These are phyloP conservation scores for Eupithecia abbreviata DNA, from an alignment of 2,888 invertebrate genomes.

Conservation along the genomic window DNA sequence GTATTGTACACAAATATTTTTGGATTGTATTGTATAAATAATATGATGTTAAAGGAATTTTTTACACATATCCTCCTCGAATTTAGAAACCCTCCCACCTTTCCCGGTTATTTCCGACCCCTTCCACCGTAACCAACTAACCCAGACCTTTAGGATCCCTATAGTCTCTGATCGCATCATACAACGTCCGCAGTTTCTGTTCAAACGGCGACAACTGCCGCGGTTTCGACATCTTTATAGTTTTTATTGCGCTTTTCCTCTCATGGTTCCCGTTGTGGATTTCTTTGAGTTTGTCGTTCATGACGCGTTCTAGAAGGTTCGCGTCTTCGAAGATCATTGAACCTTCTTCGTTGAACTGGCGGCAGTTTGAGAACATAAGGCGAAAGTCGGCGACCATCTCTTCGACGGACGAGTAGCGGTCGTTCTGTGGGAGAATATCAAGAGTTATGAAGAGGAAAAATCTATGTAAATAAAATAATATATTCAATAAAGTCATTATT, in stretches of 20 bases:
- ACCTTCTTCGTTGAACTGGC: constrained; percentile 97
- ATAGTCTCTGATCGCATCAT: constrained; percentile 95
- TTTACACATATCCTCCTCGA: not conserved
- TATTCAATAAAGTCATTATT: too few species aligned
- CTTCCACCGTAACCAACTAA: constrained; percentile 30
- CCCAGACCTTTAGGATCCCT: constrained; percentile 81
- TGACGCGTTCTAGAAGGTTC: constrained; percentile 91
- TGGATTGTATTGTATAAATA: not conserved
- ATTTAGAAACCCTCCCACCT: constrained; percentile 5
- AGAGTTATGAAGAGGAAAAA: too few species aligned
- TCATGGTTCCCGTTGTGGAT: constrained; percentile 83
- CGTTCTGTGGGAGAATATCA: constrained; percentile 69
- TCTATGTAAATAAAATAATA: too few species aligned
- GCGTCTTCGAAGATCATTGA: constrained; percentile 98
- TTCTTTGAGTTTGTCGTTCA: constrained; percentile 92
- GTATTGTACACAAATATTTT: too few species aligned
- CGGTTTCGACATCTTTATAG: constrained; percentile 65
- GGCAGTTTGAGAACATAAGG: constrained; percentile 98
- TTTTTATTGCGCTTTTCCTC: constrained; percentile 68
- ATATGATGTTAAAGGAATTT: not conserved
- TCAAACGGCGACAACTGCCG: constrained; percentile 85
- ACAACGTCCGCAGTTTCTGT: constrained; percentile 92
- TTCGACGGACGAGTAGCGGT: constrained; percentile 91
- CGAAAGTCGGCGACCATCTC: constrained; percentile 94
- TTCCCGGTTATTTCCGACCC: constrained; percentile 21